Evolutionary conservation across 1,140 invertebrate species (phyloP).

Genomic region (Cataglyphis hispanica): DNA sequence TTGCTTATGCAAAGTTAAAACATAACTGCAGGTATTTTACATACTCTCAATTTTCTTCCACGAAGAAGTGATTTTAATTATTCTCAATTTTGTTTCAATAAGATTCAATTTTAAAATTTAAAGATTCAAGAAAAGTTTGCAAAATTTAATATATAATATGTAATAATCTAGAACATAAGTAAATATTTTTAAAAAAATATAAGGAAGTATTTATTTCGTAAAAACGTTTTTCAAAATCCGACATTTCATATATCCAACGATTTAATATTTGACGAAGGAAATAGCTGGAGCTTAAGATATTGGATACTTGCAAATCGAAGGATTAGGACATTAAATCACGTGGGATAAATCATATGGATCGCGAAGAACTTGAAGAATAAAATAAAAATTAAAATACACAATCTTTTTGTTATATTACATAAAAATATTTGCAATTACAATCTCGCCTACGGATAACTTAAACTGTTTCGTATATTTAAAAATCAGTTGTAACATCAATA

Average conservation of each 20-base stretch:
- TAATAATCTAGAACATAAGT: neutral
- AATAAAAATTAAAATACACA: slow-evolving; percentile 14
- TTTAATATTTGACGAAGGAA: slow-evolving; percentile 46
- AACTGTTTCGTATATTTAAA: slow-evolving; percentile 7
- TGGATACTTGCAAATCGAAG: slow-evolving; percentile 28
- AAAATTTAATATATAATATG: neutral
- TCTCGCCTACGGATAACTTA: neutral
- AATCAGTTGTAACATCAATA: neutral
- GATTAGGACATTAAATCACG: slow-evolving; percentile 36
- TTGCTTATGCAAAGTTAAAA: slow-evolving; percentile 23
- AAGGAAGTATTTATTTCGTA: neutral
- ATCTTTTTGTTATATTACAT: slow-evolving; percentile 10
- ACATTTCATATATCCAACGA: slow-evolving; percentile 42
- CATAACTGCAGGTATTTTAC: slow-evolving; percentile 21
- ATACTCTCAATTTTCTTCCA: neutral
- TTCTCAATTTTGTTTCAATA: neutral
- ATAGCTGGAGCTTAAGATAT: slow-evolving; percentile 33
- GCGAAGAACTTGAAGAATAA: neutral
- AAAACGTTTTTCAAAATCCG: slow-evolving; percentile 19
- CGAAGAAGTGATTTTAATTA: neutral
- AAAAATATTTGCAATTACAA: slow-evolving; percentile 3
- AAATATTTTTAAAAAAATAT: neutral
- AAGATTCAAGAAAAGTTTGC: neutral
- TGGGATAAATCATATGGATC: neutral
- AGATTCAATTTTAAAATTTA: neutral